Percentiles rank a stretch among this genome's conserved stretches.
Evolutionary conservation across 2,797 vertebrate species (phyloP).

Genomic region (Oceanodroma leucorhoa): DNA sequence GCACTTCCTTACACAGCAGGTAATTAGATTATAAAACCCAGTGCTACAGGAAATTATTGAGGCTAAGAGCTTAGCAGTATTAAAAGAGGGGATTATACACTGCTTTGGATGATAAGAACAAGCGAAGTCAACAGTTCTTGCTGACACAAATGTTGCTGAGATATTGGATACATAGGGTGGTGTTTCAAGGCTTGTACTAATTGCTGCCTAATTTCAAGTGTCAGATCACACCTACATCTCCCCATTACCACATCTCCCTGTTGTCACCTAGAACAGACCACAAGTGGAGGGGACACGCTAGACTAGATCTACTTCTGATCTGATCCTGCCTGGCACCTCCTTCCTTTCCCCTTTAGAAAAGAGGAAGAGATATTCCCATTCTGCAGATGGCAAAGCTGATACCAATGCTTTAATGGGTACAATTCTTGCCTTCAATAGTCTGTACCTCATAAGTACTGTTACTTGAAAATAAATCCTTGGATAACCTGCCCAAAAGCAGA

Average conservation of each 20-base stretch:
- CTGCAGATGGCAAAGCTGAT: background rate
- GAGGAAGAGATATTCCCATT: background rate
- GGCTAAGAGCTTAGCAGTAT: background rate
- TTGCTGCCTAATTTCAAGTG: background rate
- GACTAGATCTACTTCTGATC: background rate
- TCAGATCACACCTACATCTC: background rate
- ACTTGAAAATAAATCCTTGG: background rate
- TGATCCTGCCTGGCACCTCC: background rate
- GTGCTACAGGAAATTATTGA: background rate
- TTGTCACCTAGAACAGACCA: background rate
- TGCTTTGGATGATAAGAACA: background rate
- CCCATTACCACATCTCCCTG: background rate
- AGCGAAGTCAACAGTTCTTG: background rate
- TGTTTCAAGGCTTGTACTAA: background rate
- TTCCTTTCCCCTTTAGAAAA: background rate
- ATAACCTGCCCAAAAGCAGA: background rate
- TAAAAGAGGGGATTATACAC: background rate
- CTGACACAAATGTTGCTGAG: background rate
- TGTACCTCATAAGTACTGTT: background rate
- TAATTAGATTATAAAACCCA: background rate
- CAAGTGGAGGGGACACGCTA: background rate
- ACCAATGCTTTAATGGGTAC: accelerated
- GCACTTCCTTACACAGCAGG: background rate
- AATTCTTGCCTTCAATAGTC: background rate
- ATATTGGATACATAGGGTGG: accelerated